Evolutionary conservation across 2,113 vertebrate genomes (phyloP), one percentile per base, ranked within the genome.

Genomic region (Struthio camelus): DNA sequence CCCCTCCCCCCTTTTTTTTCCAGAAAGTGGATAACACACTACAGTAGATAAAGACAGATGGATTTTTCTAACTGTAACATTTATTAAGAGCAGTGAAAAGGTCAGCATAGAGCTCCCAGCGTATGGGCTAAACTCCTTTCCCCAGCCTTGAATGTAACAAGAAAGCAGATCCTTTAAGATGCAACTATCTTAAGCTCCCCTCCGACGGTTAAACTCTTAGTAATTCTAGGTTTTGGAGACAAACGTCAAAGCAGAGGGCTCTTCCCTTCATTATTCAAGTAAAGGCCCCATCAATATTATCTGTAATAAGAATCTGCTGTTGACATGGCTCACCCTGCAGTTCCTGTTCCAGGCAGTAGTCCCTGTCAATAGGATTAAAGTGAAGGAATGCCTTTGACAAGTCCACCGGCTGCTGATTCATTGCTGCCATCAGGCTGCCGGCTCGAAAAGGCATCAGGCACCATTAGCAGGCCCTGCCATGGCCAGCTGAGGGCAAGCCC

Each of bases 251-350:
- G 97, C 97, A 96, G 93, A 97, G 94, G 97, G 96, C 93, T 97
- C 97, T 96, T 97, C 96, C 96, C 97, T 97, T 97, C 96, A 97
- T 97, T 98, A 97, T 97, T 96, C 96, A 97, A 97, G 97, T 94
- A 97, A 97, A 97, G 96, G 97, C 97, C 96, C 97, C 96, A 96
- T 97, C 97, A 96, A 97, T 97, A 97, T 97, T 98, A 98, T 98
- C 98, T 98, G 97, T 97, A 98, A 98, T 98, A 97, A 97, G 97
- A 97, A 98, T 98, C 97, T 98, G 96, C 97, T 98, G 97, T 97
- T 98, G 97, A 97, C 97, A 97, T 91, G 97, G 97, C 97, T 97
- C 97, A 98, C 96, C 97, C 94, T 5, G 91, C 95, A 96, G 96
- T 97, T 98, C 96, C 97, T 97, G 97, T 97, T 97, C 93, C 97